Evolutionary conservation across 1,140 invertebrate species (phyloP).

Genomic region (Neomicropteryx cornuta): DNA sequence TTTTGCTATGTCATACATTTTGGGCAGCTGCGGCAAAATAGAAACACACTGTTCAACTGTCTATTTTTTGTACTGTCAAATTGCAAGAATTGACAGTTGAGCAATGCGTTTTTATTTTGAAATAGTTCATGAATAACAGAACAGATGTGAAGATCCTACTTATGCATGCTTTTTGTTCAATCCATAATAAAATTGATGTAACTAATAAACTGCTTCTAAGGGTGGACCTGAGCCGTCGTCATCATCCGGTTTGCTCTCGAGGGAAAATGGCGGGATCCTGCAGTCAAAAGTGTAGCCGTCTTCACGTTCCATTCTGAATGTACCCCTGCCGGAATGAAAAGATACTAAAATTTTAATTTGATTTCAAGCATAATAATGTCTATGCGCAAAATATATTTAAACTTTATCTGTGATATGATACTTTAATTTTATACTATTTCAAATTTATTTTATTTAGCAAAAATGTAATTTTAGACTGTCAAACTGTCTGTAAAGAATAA

Average conservation of each 20-base stretch:
- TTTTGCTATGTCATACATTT: too few species aligned
- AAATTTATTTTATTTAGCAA: neutral
- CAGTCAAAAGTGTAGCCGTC: conserved; percentile 95
- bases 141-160: too few species aligned
- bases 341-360: too few species aligned
- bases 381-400: neutral
- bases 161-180: too few species aligned
- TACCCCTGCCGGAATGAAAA: conserved; percentile 60
- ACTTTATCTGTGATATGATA: neutral
- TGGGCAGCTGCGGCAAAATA: too few species aligned
- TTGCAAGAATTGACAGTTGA: too few species aligned
- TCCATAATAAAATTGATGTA: neutral
- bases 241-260: conserved; percentile 86
- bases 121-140: too few species aligned
- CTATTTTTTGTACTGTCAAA: too few species aligned
- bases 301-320: conserved; percentile 91
- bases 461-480: too few species aligned
- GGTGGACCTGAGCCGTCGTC: conserved; percentile 33
- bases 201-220: conserved; percentile 17
- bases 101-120: too few species aligned
- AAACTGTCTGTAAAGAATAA: too few species aligned
- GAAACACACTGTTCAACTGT: too few species aligned
- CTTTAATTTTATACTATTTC: neutral
- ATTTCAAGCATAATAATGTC: neutral
- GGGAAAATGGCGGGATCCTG: conserved; percentile 89